phyloP scores from a whole-genome alignment of 92 coral and sea anemone genomes.

The Meandrina meandrites region DNA sequence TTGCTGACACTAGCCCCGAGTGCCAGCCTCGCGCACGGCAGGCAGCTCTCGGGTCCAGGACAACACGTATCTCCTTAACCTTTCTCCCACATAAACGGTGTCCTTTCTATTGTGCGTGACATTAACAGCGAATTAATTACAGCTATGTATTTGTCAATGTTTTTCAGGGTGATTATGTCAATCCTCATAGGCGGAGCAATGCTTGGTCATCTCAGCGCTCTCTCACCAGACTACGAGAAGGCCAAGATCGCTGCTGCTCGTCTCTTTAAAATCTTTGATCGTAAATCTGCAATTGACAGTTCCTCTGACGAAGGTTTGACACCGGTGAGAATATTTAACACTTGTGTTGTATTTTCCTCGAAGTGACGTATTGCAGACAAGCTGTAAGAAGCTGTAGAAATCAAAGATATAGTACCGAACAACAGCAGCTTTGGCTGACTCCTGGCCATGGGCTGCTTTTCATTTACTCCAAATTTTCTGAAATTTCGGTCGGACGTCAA shows the following conservation, averaged over 20 bases:
- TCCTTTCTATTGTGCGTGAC: too few relatives aligned
- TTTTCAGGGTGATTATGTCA: constrained; percentile 66
- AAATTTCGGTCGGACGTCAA: too few relatives aligned
- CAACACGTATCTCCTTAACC: too few relatives aligned
- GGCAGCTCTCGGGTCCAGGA: too few relatives aligned
- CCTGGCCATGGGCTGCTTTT: too few relatives aligned
- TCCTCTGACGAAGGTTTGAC: constrained; percentile 71
- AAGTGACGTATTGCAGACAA: neutral
- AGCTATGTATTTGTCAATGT: neutral
- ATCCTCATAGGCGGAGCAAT: constrained; percentile 72
- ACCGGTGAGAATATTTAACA: constrained; percentile 63
- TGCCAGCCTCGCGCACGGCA: too few relatives aligned
- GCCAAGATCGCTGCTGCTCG: constrained; percentile 91
- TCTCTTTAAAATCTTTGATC: constrained; percentile 78
- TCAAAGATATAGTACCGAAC: neutral
- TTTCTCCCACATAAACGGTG: too few relatives aligned
- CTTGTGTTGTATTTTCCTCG: neutral
- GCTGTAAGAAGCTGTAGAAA: neutral
- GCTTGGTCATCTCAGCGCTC: constrained; percentile 75
- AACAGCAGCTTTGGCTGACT: neutral
- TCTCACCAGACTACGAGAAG: constrained; percentile 86
- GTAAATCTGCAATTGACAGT: constrained; percentile 76
- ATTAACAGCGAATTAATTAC: too few relatives aligned
- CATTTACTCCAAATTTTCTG: too few relatives aligned
- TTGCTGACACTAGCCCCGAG: too few relatives aligned